Conservation (phyloP, 2,888 invertebrate genomes). For the Salpingus planirostris region DNA sequence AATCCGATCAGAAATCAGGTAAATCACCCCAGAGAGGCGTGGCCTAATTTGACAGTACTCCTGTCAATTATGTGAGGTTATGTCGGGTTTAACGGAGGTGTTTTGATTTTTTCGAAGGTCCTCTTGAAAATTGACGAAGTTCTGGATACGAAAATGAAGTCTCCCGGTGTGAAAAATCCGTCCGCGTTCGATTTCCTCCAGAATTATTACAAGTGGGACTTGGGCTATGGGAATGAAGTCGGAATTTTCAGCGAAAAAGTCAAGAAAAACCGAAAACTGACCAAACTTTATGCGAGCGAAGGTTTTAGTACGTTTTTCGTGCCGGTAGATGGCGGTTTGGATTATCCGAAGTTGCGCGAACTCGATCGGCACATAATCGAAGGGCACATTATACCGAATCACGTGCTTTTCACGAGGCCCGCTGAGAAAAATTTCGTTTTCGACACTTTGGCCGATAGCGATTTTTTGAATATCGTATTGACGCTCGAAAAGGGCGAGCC, state of each 20-base stretch:
- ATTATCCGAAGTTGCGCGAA: constrained; percentile 50
- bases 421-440: constrained; percentile 62
- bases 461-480: constrained; percentile 70
- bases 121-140: constrained; percentile 81
- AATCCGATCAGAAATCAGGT: constrained; percentile 32
- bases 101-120: constrained; percentile 51
- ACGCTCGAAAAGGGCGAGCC: constrained; percentile 62
- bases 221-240: constrained; percentile 15
- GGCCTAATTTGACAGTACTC: neutral
- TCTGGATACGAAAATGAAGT: constrained; percentile 61
- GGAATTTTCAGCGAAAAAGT: constrained; percentile 58
- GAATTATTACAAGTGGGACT: constrained; percentile 43
- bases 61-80: no score
- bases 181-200: constrained; percentile 69
- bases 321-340: constrained; percentile 78
- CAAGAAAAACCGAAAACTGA: no score
- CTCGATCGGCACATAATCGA: constrained; percentile 75
- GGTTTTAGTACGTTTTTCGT: constrained; percentile 80
- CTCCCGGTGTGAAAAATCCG: constrained; percentile 51
- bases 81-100: no score
- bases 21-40: neutral
- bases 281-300: constrained; percentile 62
- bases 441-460: constrained; percentile 69
- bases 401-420: constrained; percentile 77
- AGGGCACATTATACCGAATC: constrained; percentile 76